Conservation (phyloP, 2,113 vertebrate genomes). For the Noctilio leporinus region DNA sequence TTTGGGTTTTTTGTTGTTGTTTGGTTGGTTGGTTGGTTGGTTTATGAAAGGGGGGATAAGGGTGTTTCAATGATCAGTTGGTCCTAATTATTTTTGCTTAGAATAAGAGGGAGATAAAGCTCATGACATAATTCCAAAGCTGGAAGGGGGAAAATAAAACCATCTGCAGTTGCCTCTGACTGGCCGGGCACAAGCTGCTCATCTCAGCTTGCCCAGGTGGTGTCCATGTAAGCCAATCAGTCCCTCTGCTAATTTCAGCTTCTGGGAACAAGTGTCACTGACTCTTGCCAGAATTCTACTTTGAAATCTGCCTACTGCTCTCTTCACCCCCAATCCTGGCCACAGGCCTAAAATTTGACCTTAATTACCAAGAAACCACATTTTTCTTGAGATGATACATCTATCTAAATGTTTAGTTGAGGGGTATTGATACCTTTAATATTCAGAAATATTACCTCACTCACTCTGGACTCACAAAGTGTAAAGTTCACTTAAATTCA, state of each 20-base stretch:
- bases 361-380: background rate
- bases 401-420: background rate
- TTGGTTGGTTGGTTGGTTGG: too few species aligned
- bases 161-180: background rate
- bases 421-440: background rate
- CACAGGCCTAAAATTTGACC: background rate
- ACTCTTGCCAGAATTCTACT: background rate
- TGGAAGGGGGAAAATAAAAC: slow-evolving; percentile 26
- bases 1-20: background rate
- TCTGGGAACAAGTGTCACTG: background rate
- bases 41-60: background rate
- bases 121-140: slow-evolving; percentile 19
- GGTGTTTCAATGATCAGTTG: background rate
- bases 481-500: background rate
- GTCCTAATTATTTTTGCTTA: background rate
- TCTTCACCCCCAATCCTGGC: background rate
- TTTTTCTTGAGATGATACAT: background rate
- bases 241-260: background rate
- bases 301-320: background rate
- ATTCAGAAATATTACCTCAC: background rate
- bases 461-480: background rate
- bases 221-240: background rate
- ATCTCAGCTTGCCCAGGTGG: background rate
- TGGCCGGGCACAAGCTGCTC: slow-evolving; percentile 32
- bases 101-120: background rate